Evolutionary conservation across 2,113 vertebrate species (phyloP), one percentile per base, ranked within the genome.

Genomic region (Cranoglanis bouderius): DNA sequence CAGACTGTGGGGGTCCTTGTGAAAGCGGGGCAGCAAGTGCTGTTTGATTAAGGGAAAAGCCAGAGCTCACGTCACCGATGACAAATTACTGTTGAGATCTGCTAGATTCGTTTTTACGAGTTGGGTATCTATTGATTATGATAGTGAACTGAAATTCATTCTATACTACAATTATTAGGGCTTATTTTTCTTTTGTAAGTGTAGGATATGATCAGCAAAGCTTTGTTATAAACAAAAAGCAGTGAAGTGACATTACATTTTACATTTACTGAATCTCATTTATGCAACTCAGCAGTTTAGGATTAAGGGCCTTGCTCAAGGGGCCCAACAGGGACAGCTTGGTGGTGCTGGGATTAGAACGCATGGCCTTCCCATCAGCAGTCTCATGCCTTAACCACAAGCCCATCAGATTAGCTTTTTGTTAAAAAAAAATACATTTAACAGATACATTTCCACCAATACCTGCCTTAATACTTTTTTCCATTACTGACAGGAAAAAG

Each of bases 1-100:
- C 75, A 88, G 87, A 43, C 84, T 90, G 75, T 35, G 80, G 40
- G 67, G 75, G 40, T 59, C 40, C 65, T 55, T 5, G 40, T 85
- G 77, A 90, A 49, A 82, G 53, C 26, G 29, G 53, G 43, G 51
- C n/a, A 84, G 59, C 43, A 61, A 74, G 21, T 72, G 61, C 12
- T 72, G 40, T 82, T 46, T 46, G 16, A 61, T 63, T 85, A 81
- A 46, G 18, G 19, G 43, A 65, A 67, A 38, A 26, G 40, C 40
- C 46, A 14, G 63, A 46, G 46, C 57, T 51, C 74, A 65, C 9
- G 13, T 77, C 51, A 77, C 46, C 49, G 35, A 40, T 78, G 55
- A 86, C 40, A 53, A 53, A 81, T 57, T 35, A 57, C 10, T 35
- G 78, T 57, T 14, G 8, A 55, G 26, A 53, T 32, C 0, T 26